These are phyloP conservation scores for Diadophis punctatus DNA, from an alignment of 2,113 vertebrate species.

Conservation along the genomic window DNA sequence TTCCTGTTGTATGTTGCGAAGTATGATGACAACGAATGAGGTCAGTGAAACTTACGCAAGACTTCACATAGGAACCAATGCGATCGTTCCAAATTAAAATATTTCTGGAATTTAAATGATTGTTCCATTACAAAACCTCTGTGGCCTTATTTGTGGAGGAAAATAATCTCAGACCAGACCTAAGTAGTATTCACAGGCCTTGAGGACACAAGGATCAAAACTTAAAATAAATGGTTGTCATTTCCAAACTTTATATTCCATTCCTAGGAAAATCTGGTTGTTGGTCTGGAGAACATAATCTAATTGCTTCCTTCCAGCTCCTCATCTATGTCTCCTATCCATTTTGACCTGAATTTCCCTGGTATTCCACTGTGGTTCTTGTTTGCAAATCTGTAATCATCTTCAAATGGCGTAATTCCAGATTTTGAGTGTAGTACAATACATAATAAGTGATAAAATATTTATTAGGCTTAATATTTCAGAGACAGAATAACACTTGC, in stretches of 20 bases:
- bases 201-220: background rate
- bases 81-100: conserved; percentile 14
- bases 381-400: background rate
- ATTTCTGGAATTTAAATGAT: background rate
- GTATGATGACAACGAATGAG: background rate
- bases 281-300: background rate
- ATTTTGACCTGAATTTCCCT: background rate
- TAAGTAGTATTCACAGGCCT: background rate
- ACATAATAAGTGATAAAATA: background rate
- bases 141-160: background rate
- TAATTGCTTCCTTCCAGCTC: background rate
- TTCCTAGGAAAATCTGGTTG: background rate
- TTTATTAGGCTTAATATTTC: background rate
- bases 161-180: background rate
- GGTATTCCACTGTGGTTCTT: background rate
- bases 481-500: background rate
- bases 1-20: background rate
- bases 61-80: background rate
- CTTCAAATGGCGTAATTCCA: background rate
- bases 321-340: background rate
- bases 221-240: background rate
- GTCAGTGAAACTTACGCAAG: background rate
- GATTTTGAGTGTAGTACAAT: background rate
- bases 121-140: background rate
- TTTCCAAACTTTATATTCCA: background rate